Evolutionary conservation across 1,140 invertebrate genomes (phyloP).

Genomic region (Drosophila nikananu): DNA sequence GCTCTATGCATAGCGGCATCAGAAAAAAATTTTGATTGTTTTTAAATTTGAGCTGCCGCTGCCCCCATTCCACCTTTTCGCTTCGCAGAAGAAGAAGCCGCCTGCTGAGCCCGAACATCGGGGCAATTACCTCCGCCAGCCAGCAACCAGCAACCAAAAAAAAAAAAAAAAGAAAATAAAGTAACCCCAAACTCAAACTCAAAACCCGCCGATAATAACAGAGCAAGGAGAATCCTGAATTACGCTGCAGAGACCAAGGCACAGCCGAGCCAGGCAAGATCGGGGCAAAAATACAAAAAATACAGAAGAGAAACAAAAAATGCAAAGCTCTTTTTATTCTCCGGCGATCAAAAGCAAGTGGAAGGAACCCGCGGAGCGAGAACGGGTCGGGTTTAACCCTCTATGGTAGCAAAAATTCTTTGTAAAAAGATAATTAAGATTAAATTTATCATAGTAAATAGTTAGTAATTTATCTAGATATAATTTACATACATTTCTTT

Average conservation of each 20-base stretch:
- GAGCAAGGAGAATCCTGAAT: constrained; percentile 79
- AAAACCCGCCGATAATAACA: constrained; percentile 78
- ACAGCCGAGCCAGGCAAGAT: constrained; percentile 9
- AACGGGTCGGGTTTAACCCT: constrained; percentile 26
- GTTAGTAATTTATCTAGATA: too few relatives aligned
- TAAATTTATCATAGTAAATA: too few relatives aligned
- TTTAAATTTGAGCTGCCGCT: constrained; percentile 68
- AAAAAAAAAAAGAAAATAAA: neutral
- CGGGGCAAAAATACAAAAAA: constrained; percentile 18
- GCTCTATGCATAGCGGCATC: constrained; percentile 46
- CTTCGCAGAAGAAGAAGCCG: constrained; percentile 52
- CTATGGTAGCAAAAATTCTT: neutral
- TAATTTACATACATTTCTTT: too few relatives aligned
- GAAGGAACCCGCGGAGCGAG: constrained; percentile 38
- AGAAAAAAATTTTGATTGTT: constrained; percentile 66
- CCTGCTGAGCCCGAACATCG: constrained; percentile 71
- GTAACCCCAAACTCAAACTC: constrained; percentile 50
- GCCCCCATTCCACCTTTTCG: constrained; percentile 24
- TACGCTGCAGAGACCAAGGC: constrained; percentile 61
- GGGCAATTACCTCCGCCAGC: constrained; percentile 67
- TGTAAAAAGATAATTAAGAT: too few relatives aligned
- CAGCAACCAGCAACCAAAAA: constrained; percentile 49
- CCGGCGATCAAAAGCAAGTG: constrained; percentile 53
- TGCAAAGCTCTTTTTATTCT: constrained; percentile 45
- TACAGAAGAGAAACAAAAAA: constrained; percentile 24